Base-by-base conservation (phyloP, 2,888 invertebrate genomes). In the Laothoe populi region DNA sequence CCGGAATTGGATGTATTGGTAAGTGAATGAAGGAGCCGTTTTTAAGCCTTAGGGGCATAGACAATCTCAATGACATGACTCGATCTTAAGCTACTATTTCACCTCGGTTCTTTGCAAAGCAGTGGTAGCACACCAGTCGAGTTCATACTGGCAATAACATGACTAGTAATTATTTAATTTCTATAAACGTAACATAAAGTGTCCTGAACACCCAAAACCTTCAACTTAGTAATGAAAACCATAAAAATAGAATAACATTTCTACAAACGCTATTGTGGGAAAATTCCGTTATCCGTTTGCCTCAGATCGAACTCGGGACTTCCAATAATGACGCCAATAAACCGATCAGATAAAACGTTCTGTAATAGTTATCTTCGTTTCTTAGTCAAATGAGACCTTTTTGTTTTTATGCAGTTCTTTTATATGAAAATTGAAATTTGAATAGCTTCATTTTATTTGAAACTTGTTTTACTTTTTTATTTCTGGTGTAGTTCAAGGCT, bases 211-310 rank as follows among this genome's bases (percentile, higher is more conserved):
- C 1, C 42, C 4, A 42, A 42, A 16, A 4, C 16, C n/a, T 31
- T 1, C 53, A 1, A 16, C 16, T 49, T 49, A 49, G n/a, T 13
- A 35, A 19, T 31, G 19, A 35, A 35, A 35, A 4, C 31, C 11
- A 53, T 53, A 53, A 53, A 53, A 53, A 16, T 19, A 35, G 31
- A 19, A 53, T 35, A 19, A 31, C 53, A 19, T 31, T 31, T 48
- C 48, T 26, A 48, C 53, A 35, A 53, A 35, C 35, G 35, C 35
- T 53, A 31, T 53, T n/a, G n/a, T n/a, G n/a, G 19, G 53, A 53
- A 53, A 16, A 53, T 53, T 53, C 19, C 31, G n/a, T 49, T 49
- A 49, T 49, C 49, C 49, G 35, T 35, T 35, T 19, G 35, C 10
- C 35, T 26, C 11, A 35, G 35, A 53, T 53, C 3, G 53, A 35